A percentile compares a stretch with the other conserved stretches of the same genome.
phyloP scores from a whole-genome alignment of 2,797 vertebrate species.

The Aulostomus chinensis region DNA sequence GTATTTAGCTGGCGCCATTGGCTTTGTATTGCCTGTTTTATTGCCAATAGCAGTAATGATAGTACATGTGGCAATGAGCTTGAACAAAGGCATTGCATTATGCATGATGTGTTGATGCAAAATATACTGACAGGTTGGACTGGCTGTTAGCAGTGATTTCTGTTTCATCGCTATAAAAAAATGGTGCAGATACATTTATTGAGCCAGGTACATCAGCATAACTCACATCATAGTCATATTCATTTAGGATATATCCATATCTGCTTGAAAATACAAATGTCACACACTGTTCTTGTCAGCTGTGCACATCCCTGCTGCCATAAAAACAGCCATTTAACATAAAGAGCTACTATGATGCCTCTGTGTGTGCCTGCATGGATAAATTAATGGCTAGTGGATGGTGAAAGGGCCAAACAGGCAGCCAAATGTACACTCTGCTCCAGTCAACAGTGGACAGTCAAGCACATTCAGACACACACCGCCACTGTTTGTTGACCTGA shows the following conservation, averaged over 20 bases:
- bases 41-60: conserved; percentile 56
- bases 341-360: conserved; percentile 64
- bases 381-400: conserved; percentile 67
- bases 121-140: conserved; percentile 33
- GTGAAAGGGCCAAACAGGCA: conserved; percentile 72
- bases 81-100: conserved; percentile 49
- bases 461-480: conserved; percentile 66
- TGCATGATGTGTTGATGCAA: conserved; percentile 23
- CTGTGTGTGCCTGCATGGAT: conserved; percentile 53
- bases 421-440: conserved; percentile 68
- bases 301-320: conserved; percentile 40
- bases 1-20: conserved; percentile 39
- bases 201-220: conserved; percentile 35
- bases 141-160: conserved; percentile 37
- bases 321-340: conserved; percentile 66
- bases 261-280: conserved; percentile 23
- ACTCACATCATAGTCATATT: conserved; percentile 33
- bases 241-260: conserved; percentile 21
- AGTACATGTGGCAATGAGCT: conserved; percentile 38
- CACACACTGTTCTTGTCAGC: conserved; percentile 36
- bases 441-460: conserved; percentile 66
- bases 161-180: conserved; percentile 36
- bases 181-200: conserved; percentile 30
- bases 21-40: conserved; percentile 57
- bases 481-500: conserved; percentile 74